Conservation (phyloP, 1,140 invertebrate species). For the Drosophila ambigua region DNA sequence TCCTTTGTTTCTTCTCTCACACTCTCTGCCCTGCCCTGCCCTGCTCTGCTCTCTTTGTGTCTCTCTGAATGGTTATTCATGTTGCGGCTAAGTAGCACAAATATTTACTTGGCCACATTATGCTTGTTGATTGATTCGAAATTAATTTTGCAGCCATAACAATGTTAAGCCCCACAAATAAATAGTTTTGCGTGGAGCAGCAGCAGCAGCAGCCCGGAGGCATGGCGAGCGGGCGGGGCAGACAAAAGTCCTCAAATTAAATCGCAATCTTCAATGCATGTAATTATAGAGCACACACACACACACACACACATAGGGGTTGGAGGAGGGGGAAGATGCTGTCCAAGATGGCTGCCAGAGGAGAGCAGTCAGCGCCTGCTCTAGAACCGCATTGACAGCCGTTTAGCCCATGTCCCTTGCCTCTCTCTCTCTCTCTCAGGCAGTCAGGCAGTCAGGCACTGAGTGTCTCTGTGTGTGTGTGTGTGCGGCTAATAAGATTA, state of each 20-base stretch:
- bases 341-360: conserved; percentile 20
- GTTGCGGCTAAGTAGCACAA: conserved; percentile 43
- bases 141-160: conserved; percentile 47
- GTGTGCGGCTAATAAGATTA: conserved; percentile 65
- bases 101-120: conserved; percentile 61
- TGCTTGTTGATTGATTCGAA: conserved; percentile 62
- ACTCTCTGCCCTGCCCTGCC: too few species aligned
- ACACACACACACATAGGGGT: conserved; percentile 17
- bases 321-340: background rate
- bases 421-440: too few species aligned
- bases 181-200: conserved; percentile 22
- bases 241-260: conserved; percentile 22
- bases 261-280: conserved; percentile 55
- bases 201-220: background rate
- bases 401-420: background rate
- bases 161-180: conserved; percentile 44
- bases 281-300: conserved; percentile 43
- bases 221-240: background rate
- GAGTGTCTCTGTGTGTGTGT: conserved; percentile 1
- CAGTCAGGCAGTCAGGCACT: too few species aligned
- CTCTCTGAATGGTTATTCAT: conserved; percentile 24
- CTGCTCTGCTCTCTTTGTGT: background rate
- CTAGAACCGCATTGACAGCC: conserved; percentile 23
- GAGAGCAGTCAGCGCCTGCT: too few species aligned
- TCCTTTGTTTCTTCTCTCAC: too few species aligned